These are phyloP conservation scores for Melieria omissa DNA, from an alignment of 2,888 invertebrate species.

Conservation along the genomic window DNA sequence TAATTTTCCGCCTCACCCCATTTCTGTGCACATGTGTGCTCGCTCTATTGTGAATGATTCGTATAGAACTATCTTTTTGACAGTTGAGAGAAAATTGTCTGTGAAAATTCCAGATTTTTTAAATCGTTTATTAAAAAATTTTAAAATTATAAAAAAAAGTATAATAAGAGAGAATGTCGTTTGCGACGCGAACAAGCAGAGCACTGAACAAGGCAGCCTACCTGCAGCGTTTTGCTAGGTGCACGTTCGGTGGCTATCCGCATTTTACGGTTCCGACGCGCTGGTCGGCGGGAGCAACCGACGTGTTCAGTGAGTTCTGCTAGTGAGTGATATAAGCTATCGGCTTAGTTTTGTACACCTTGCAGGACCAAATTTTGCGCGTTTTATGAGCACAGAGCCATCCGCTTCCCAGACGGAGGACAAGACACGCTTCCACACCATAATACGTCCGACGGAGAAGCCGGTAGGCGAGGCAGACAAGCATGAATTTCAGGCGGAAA, in stretches of 20 bases:
- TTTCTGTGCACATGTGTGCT: no score
- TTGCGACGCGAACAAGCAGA: conserved; percentile 40
- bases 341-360: neutral
- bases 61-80: neutral
- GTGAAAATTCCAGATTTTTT: conserved; percentile 15
- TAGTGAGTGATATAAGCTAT: neutral
- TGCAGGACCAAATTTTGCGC: conserved; percentile 35
- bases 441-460: conserved; percentile 54
- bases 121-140: neutral
- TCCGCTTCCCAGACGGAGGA: conserved; percentile 31
- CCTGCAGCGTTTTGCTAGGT: conserved; percentile 44
- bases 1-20: no score
- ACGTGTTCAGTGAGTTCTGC: no score
- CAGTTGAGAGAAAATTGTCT: no score
- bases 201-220: conserved; percentile 20
- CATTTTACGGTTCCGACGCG: conserved; percentile 19
- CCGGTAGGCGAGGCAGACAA: conserved; percentile 68
- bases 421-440: conserved; percentile 44
- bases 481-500: conserved; percentile 97
- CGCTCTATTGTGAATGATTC: conserved; percentile 3
- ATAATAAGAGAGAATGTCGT: conserved; percentile 41
- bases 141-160: conserved; percentile 6
- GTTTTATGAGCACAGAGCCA: conserved; percentile 44
- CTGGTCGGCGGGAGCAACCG: conserved; percentile 4
- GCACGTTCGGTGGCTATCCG: conserved; percentile 8